Percentiles rank a stretch among this genome's conserved stretches.
Conservation (phyloP, 2,797 vertebrate genomes). For the Nannoperca obscura region DNA sequence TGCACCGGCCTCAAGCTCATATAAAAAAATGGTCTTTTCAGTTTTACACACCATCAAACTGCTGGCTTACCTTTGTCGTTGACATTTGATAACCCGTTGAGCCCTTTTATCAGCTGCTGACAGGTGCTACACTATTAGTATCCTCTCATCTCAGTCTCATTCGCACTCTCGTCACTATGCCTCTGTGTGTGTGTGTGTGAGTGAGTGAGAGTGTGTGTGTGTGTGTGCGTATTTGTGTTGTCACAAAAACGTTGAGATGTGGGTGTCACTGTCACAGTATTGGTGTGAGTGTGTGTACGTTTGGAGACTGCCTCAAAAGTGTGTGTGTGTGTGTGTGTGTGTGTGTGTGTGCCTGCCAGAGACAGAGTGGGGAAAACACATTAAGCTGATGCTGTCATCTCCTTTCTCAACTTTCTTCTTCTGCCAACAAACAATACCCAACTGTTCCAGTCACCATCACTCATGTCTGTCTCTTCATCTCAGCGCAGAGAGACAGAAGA, state of each 20-base stretch:
- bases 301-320: slow-evolving; percentile 15
- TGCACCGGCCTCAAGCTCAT: not conserved
- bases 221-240: not conserved
- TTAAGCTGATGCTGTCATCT: slow-evolving; percentile 63
- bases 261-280: slow-evolving; percentile 26
- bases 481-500: slow-evolving; percentile 18
- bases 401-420: slow-evolving; percentile 54
- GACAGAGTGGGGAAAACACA: slow-evolving; percentile 43
- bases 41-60: slow-evolving; percentile 25
- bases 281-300: slow-evolving; percentile 28
- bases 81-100: slow-evolving; percentile 39
- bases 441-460: slow-evolving; percentile 62
- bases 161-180: slow-evolving; percentile 27
- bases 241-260: slow-evolving; percentile 18
- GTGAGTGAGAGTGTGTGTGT: not conserved
- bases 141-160: slow-evolving; percentile 54
- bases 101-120: slow-evolving; percentile 67
- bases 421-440: slow-evolving; percentile 58
- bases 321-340: slow-evolving; percentile 26
- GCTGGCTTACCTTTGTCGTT: slow-evolving; percentile 37
- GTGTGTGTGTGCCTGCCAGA: slow-evolving; percentile 15
- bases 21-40: slow-evolving; percentile 18
- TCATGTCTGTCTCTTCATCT: slow-evolving; percentile 56
- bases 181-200: not conserved
- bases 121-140: slow-evolving; percentile 66